These are phyloP conservation scores for Dolichomitus sp. DNA, from an alignment of 2,888 invertebrate species.

Conservation along the genomic window DNA sequence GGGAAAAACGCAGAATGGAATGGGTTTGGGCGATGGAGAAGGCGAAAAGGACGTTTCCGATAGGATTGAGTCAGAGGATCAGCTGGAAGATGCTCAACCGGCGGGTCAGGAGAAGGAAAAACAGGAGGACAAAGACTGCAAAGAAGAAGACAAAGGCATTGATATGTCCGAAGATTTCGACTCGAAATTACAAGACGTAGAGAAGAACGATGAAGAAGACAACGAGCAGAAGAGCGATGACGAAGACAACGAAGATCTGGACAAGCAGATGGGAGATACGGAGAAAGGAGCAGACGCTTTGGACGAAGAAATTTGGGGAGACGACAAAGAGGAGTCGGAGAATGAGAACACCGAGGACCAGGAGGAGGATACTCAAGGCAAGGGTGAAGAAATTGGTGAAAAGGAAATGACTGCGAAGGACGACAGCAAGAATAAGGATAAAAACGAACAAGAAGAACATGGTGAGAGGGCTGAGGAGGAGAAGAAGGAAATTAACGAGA, in stretches of 20 bases:
- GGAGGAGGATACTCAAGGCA: constrained; percentile 86
- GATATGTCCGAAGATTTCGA: constrained; percentile 99
- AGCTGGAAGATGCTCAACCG: constrained; percentile 95
- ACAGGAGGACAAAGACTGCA: constrained; percentile 91
- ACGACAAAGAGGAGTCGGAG: constrained; percentile 92
- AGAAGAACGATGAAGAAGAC: constrained; percentile 90
- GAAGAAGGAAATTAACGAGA: constrained; percentile 92
- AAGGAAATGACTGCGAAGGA: constrained; percentile 91
- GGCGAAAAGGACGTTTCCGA: constrained; percentile 98
- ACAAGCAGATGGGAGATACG: constrained; percentile 99
- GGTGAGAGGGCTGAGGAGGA: constrained; percentile 83
- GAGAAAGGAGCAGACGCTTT: constrained; percentile 94
- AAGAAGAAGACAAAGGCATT: constrained; percentile 96
- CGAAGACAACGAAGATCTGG: constrained; percentile 93
- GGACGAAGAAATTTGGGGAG: constrained; percentile 94
- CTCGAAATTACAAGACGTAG: constrained; percentile 93
- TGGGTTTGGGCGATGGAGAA: constrained; percentile 97
- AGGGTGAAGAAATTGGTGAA: constrained; percentile 86
- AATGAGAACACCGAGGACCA: constrained; percentile 89
- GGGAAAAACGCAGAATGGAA: constrained; percentile 89
- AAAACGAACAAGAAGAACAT: constrained; percentile 77
- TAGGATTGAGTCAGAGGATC: constrained; percentile 96
- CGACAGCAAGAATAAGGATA: constrained; percentile 71
- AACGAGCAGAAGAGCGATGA: constrained; percentile 89
- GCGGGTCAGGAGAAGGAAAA: constrained; percentile 92